Base-by-base conservation (phyloP, 1,140 invertebrate genomes). In the Drosophila equinoxialis region DNA sequence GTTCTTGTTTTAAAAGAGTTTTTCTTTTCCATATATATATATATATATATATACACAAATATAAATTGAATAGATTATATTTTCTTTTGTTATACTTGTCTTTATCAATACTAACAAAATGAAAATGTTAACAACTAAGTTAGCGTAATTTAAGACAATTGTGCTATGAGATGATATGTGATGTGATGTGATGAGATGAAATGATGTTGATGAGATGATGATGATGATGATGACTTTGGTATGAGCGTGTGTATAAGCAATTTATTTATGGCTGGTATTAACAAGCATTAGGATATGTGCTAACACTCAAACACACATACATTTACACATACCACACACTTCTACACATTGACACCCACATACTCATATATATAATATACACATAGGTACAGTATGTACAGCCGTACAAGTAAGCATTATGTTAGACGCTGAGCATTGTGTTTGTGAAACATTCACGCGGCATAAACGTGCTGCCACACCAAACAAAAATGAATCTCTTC, bases 261-360 rank as follows among this genome's bases (percentile, higher is more conserved):
- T 64, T 70, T 74, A 69, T 73, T 75, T 81, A 81, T 81, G 80
- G 57, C 64, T 81, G 81, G 65, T 81, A 85, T 78, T 75, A 78
- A 69, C 64, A 79, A 74, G 66, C 42, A 84, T 68, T 80, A 33
- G 71, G 84, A 68, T 68, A 77, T 80, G 69, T 84, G 81, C 81
- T 84, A 77, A 86, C 67, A 75, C 68, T 45, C 45, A 67, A 17
- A 35, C 30, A 51, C 37, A 61, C 41, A 63, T 33, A 62, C 42
- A 45, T 62, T 69, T 6, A 45, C 55, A 20, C 11, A 62, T 39
- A 37, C 17, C 61, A 55, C 63, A 59, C 48, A 63, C 42, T 48
- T 17, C 14, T 48, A 48, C 45, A 71, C 71, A 54, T 58, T 68
- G 37, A 41, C 35, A 33, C 30, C 73, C 33, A 55, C 39, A 65